Conservation (phyloP, 2,797 vertebrate genomes). For the Myotis vivesi region DNA sequence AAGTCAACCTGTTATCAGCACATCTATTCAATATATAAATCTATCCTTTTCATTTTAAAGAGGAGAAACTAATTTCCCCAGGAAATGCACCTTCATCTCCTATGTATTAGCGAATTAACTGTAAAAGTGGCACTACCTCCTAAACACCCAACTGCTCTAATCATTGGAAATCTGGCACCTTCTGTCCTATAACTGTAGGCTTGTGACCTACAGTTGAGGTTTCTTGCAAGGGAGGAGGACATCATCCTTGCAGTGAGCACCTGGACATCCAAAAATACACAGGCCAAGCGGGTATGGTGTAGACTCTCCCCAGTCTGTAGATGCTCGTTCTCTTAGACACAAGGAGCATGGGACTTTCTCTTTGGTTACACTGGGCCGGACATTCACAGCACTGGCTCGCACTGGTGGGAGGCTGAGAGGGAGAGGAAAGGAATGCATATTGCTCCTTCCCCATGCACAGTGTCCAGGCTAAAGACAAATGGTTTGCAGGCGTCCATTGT, state of each 20-base stretch:
- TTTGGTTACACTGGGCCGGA: neutral
- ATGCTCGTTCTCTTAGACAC: neutral
- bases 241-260: neutral
- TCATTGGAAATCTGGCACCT: neutral
- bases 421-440: accelerated
- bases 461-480: slow-evolving; percentile 46
- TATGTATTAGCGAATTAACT: neutral
- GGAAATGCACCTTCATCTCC: neutral
- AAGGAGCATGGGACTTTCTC: slow-evolving; percentile 41
- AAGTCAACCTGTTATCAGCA: neutral
- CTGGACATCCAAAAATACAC: neutral
- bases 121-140: neutral
- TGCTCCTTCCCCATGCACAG: slow-evolving; percentile 49
- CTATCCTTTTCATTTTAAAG: neutral
- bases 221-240: neutral
- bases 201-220: neutral
- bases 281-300: neutral
- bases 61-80: neutral
- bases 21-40: neutral
- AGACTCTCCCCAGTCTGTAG: neutral
- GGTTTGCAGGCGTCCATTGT: slow-evolving; percentile 15
- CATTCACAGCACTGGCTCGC: accelerated
- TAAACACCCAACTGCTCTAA: neutral
- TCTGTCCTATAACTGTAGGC: neutral
- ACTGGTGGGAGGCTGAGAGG: neutral